A percentile compares a stretch with the other conserved stretches of the same genome.
phyloP scores from a whole-genome alignment of 2,113 vertebrate species.

The Pavo muticus region DNA sequence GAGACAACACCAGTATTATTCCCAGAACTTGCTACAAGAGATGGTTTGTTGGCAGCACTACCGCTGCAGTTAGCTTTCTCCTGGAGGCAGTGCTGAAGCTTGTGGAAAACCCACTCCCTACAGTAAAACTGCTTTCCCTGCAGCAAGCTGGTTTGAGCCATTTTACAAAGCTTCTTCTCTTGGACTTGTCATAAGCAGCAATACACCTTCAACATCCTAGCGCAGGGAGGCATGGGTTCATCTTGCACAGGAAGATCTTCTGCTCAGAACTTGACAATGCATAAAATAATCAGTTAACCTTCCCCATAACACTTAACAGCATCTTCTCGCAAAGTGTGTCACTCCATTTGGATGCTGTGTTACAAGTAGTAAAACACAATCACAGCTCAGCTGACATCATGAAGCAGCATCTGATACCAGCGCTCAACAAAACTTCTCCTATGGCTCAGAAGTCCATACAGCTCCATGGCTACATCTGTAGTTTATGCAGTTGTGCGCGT shows the following conservation, averaged over 20 bases:
- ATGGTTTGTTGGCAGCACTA: conserved; percentile 77
- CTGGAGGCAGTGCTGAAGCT: conserved; percentile 98
- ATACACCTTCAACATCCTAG: conserved; percentile 57
- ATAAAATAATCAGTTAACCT: neutral
- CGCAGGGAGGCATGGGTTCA: neutral
- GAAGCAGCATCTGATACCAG: conserved; percentile 31
- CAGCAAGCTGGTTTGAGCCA: conserved; percentile 97
- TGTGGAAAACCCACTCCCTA: conserved; percentile 99
- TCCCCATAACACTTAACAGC: conserved; percentile 22
- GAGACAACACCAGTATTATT: conserved; percentile 76
- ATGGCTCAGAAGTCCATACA: conserved; percentile 55
- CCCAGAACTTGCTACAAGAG: conserved; percentile 73
- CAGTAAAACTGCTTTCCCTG: conserved; percentile 98
- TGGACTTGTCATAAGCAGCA: conserved; percentile 78
- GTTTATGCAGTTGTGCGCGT: conserved; percentile 44
- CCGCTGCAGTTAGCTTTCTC: conserved; percentile 89
- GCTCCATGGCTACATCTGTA: conserved; percentile 73
- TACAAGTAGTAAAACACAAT: neutral
- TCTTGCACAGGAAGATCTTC: neutral
- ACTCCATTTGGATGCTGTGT: conserved; percentile 40
- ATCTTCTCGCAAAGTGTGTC: conserved; percentile 25
- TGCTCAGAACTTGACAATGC: neutral
- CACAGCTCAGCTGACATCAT: conserved; percentile 62
- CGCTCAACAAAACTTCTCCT: conserved; percentile 25
- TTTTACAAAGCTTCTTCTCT: conserved; percentile 83